Base-by-base conservation (phyloP, 2,888 invertebrate genomes). In the Polymixis flavicincta region DNA sequence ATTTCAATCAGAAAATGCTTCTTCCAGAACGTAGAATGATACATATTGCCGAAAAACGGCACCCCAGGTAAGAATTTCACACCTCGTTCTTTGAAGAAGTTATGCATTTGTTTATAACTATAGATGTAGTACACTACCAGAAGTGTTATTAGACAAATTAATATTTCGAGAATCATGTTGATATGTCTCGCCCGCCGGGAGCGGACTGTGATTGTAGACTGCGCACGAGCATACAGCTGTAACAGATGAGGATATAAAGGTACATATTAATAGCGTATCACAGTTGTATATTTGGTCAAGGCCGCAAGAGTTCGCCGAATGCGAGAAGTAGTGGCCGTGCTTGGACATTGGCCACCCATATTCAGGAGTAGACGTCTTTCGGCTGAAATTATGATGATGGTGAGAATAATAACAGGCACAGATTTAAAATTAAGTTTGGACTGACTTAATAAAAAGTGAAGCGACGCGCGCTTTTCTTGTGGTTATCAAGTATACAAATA, bases 31-130 rank as follows among this genome's bases (percentile, higher is more conserved):
- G 90, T 90, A 66, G 91, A 91, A 0, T 78, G 77, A 0, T 91
- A 72, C 0, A 82, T 74, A 63, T 95, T 95, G 0, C 96, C 96
- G 63, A 95, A 95, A 6, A 95, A 19, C 0, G 95, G 96, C 37
- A 92, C 66, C 0, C 94, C 94, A 0, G 93, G 90, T 0, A 92
- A n/a, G 75, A 89, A 94, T 55, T 92, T 95, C 2, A 96, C 85
- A 17, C 90, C 94, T 11, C 84, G 89, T 6, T 90, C 82, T 1
- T 91, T 88, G 25, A 92, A 95, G 57, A 88, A 87, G 2, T 86
- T 82, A 42, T 95, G 91, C 9, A 90, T 74, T 60, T 87, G 87
- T 69, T 91, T 92, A 65, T 94, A 88, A 8, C 74, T 78, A 37
- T 91, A 94, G 2, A 93, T 50, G 37, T 90, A 85, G 68, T 93